Conservation (phyloP, 2,113 vertebrate species). For the Speoplatyrhinus poulsoni region DNA sequence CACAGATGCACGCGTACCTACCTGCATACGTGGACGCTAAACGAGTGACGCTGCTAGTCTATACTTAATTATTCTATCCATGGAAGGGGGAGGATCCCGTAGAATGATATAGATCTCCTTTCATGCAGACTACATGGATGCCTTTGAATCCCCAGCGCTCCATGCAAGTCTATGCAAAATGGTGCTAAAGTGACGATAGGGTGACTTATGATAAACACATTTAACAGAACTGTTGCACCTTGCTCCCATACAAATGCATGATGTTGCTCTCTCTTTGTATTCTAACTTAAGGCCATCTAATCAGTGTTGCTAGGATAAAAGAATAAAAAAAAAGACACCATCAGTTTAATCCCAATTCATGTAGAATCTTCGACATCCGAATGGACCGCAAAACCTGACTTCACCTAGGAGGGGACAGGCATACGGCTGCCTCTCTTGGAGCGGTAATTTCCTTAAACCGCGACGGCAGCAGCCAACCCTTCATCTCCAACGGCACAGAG, state of each 20-base stretch:
- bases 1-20: not conserved
- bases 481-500: not conserved
- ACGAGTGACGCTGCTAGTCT: not conserved
- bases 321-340: not conserved
- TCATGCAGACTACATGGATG: not conserved
- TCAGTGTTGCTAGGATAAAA: not conserved
- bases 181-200: too few species aligned
- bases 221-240: too few species aligned
- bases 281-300: not conserved
- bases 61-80: slow-evolving; percentile 1
- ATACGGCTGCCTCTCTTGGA: not conserved
- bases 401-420: not conserved
- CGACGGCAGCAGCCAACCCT: not conserved
- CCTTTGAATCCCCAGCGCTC: too few species aligned
- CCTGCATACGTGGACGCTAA: not conserved
- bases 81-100: too few species aligned
- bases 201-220: too few species aligned
- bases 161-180: too few species aligned
- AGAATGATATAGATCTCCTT: not conserved
- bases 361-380: not conserved
- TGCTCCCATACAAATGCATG: too few species aligned
- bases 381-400: not conserved
- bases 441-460: not conserved
- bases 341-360: not conserved
- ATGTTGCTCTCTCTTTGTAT: too few species aligned